Evolutionary conservation across 2,797 vertebrate genomes (phyloP), one percentile per base, ranked within the genome.

Genomic region (Melanotaenia pygmaea): DNA sequence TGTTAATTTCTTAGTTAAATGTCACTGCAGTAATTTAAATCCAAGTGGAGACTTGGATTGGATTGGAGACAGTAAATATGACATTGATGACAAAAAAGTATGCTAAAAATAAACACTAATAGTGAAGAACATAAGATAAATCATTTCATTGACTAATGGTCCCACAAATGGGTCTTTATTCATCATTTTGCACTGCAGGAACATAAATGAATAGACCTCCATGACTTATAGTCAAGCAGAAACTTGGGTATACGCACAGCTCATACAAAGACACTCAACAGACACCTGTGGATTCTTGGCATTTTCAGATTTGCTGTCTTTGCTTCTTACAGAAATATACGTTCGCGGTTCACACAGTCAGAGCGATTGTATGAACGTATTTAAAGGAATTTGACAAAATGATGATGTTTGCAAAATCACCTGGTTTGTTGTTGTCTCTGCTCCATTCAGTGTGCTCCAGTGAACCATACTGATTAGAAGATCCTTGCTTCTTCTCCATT

Each of bases 371-470:
- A 30, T 30, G 28, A 30, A 30, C 28, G 4, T 30, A 30, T 30
- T 30, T 30, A 30, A 30, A 30, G 28, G 28, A 30, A 30, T 64
- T n/a, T 1, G 0, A 35, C 32, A 60, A 35, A 18, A 24, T 14
- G 13, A 59, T 1, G 40, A n/a, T 45, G 40, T 59, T 47, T 8
- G 24, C 50, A 35, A 20, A 37, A n/a, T 58, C 59, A 94, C 92
- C 93, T 91, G 87, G 35, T 82, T 90, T 87, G 72, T 67, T 40
- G 74, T 40, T 40, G 26, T 83, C 89, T 64, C 70, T 67, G 77
- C 82, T 94, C 93, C 92, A 90, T 70, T 86, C 87, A 47, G 91
- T 92, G 79, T 87, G 76, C 87, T 93, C 92, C 89, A 94, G 77
- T 56, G 93, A 93, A 35, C 93, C 94, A 63, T 93, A 93, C 68